Conservation (phyloP, 2,888 invertebrate genomes). For the Noctuana brunneofusca region DNA sequence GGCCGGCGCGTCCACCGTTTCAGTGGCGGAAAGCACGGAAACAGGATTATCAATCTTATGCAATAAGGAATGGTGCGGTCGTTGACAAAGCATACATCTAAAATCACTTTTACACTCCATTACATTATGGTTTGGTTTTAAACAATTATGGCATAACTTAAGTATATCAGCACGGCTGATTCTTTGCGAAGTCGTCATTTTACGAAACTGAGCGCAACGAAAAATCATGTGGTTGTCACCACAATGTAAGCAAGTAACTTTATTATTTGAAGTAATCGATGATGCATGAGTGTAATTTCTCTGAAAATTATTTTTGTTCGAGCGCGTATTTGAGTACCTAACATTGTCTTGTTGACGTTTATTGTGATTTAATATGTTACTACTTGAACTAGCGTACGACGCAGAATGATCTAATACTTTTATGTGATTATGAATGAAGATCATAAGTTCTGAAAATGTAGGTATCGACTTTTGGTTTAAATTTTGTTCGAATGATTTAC, state of each 20-base stretch:
- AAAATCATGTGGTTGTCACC: neutral
- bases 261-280: neutral
- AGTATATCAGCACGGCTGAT: neutral
- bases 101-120: neutral
- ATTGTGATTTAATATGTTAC: no score
- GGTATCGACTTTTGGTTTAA: neutral
- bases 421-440: neutral
- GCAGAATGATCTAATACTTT: neutral
- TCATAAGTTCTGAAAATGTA: conserved; percentile 1
- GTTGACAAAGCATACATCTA: neutral
- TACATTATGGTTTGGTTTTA: neutral
- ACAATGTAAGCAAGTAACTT: neutral
- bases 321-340: neutral
- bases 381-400: conserved; percentile 1
- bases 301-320: neutral
- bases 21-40: neutral
- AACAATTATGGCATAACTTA: neutral
- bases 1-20: neutral
- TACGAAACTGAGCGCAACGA: neutral
- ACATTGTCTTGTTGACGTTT: neutral
- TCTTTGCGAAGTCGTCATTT: neutral
- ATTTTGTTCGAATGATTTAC: conserved; percentile 1
- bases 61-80: neutral
- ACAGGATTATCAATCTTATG: neutral
- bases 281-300: neutral